Evolutionary conservation across 2,797 vertebrate genomes (phyloP).

Genomic region (Ctenopoma kingsleyae): DNA sequence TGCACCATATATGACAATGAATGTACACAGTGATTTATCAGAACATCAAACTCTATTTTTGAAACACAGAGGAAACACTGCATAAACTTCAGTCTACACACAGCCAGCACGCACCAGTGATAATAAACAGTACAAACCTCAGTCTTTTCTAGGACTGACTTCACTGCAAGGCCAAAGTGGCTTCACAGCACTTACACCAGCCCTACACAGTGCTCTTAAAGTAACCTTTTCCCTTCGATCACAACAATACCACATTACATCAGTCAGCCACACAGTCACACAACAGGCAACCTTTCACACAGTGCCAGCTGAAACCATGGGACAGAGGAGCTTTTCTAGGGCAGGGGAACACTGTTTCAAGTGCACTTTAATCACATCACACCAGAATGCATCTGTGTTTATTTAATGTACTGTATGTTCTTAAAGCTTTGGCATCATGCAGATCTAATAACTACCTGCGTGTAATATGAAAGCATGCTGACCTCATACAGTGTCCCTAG

Average conservation of each 20-base stretch:
- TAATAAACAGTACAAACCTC: not conserved
- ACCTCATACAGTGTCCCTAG: not conserved
- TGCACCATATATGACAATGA: conserved; percentile 9
- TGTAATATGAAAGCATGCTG: not conserved
- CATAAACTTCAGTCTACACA: conserved; percentile 31
- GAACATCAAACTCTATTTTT: conserved; percentile 15
- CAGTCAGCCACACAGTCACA: conserved; percentile 60
- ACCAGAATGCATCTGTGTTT: not conserved
- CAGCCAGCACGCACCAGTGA: not conserved
- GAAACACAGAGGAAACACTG: not conserved
- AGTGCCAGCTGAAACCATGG: conserved; percentile 21
- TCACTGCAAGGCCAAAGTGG: not conserved
- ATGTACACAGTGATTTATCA: conserved; percentile 26
- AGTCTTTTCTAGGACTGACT: conserved; percentile 10
- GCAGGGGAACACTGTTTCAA: not conserved
- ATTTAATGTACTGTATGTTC: not conserved
- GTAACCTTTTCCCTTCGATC: conserved; percentile 57
- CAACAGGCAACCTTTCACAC: conserved; percentile 61
- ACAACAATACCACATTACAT: conserved; percentile 48
- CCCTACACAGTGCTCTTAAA: conserved; percentile 35
- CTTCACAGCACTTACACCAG: conserved; percentile 37
- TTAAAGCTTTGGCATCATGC: not conserved
- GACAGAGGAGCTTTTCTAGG: not conserved
- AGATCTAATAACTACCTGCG: not conserved
- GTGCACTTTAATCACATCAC: not conserved